A percentile compares a stretch with the other conserved stretches of the same genome.
Evolutionary conservation across 2,888 invertebrate genomes (phyloP).

Genomic region (Julus scanicus): DNA sequence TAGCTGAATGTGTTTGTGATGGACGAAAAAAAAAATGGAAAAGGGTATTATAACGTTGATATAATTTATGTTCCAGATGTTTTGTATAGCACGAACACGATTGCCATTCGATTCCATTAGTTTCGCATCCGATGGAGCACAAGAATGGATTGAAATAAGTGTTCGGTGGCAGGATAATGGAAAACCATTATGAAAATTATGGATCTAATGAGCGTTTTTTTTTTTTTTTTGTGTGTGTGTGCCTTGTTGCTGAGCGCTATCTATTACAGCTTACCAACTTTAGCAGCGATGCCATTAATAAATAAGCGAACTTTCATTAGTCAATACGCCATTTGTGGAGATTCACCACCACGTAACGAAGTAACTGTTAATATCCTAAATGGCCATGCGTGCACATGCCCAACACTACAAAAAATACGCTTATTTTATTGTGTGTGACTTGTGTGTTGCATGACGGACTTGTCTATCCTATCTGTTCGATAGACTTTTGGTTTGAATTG

Average conservation of each 20-base stretch:
- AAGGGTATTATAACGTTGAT: slow-evolving; percentile 12
- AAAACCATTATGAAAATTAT: slow-evolving; percentile 53
- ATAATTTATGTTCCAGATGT: slow-evolving; percentile 53
- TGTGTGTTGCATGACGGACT: not conserved
- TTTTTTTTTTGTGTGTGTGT: not conserved
- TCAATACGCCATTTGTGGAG: slow-evolving; percentile 29
- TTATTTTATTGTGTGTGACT: not conserved
- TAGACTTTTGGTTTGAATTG: not conserved
- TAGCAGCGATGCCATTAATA: slow-evolving; percentile 34
- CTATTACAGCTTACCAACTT: slow-evolving; percentile 38
- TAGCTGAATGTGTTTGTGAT: slow-evolving; percentile 16
- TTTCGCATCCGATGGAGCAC: slow-evolving; percentile 40
- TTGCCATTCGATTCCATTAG: slow-evolving; percentile 50
- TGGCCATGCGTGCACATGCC: not conserved
- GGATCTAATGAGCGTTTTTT: slow-evolving; percentile 46
- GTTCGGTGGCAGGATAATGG: slow-evolving; percentile 48
- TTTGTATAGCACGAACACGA: slow-evolving; percentile 44
- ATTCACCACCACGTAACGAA: not conserved
- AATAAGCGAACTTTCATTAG: slow-evolving; percentile 43
- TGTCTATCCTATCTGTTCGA: not conserved
- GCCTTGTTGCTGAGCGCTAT: slow-evolving; percentile 39
- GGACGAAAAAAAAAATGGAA: not conserved
- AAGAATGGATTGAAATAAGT: slow-evolving; percentile 47
- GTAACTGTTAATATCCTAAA: slow-evolving; percentile 34
- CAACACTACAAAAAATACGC: not conserved